Percentiles rank a stretch among this genome's conserved stretches.
phyloP scores from a whole-genome alignment of 2,113 vertebrate genomes.

The Polypterus bichir region DNA sequence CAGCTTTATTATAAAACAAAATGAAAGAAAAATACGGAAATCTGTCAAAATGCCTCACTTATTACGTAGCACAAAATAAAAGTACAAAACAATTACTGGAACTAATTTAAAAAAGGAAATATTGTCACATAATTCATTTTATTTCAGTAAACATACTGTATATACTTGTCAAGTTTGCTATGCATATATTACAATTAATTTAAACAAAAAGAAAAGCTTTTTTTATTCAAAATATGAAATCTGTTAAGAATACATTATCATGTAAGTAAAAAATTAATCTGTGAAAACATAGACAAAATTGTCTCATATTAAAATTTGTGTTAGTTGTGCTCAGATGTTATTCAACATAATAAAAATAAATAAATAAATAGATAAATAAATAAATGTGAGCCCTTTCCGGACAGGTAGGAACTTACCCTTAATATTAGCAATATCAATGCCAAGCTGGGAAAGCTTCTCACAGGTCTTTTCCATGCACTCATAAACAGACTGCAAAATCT shows the following conservation, averaged over 20 bases:
- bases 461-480: constrained; percentile 87
- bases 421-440: constrained; percentile 68
- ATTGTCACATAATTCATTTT: too few relatives aligned
- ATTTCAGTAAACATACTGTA: too few relatives aligned
- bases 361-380: too few relatives aligned
- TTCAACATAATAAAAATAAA: neutral
- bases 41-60: constrained; percentile 6
- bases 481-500: constrained; percentile 80
- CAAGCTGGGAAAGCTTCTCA: constrained; percentile 73
- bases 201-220: too few relatives aligned
- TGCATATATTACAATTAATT: too few relatives aligned
- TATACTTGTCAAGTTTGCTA: too few relatives aligned
- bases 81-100: too few relatives aligned
- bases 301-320: neutral
- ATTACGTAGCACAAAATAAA: constrained; percentile 10
- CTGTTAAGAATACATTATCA: too few relatives aligned
- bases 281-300: neutral
- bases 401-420: constrained; percentile 61
- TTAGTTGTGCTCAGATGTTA: neutral
- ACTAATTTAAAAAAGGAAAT: too few relatives aligned
- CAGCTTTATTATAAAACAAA: constrained; percentile 46
- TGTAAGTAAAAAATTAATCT: too few relatives aligned
- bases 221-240: too few relatives aligned
- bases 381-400: neutral
- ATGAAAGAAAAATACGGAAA: constrained; percentile 12